Evolutionary conservation across 1,140 invertebrate species (phyloP).

Genomic region (Pseudomyrmex dendroicus): DNA sequence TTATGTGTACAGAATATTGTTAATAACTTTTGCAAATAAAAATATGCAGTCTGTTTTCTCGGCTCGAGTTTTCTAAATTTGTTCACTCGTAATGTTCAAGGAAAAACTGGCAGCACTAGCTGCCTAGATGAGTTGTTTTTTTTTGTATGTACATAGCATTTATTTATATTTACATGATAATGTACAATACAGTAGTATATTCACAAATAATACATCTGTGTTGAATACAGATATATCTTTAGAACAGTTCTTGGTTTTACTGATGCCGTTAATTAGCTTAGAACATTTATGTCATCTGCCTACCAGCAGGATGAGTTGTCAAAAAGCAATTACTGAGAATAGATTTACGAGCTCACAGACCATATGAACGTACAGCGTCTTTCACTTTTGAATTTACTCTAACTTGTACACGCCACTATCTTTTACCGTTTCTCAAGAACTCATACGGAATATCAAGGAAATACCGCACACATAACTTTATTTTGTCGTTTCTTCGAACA

Average conservation of each 20-base stretch:
- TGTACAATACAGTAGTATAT: slow-evolving; percentile 76
- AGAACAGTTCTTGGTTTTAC: slow-evolving; percentile 58
- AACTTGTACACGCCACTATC: background rate
- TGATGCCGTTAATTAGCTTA: slow-evolving; percentile 30
- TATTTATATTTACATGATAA: slow-evolving; percentile 81
- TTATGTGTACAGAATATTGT: background rate
- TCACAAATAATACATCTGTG: slow-evolving; percentile 63
- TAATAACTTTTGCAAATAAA: background rate
- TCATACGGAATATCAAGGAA: slow-evolving; percentile 62
- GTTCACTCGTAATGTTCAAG: background rate
- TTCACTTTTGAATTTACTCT: slow-evolving; percentile 20
- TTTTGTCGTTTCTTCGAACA: slow-evolving; percentile 52
- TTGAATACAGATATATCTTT: slow-evolving; percentile 29
- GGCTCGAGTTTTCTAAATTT: background rate
- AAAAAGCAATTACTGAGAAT: slow-evolving; percentile 63
- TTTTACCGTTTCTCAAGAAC: slow-evolving; percentile 22
- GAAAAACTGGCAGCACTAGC: background rate
- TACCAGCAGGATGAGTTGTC: slow-evolving; percentile 30
- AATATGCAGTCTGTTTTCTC: background rate
- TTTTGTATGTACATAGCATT: slow-evolving; percentile 70
- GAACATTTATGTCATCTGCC: slow-evolving; percentile 57
- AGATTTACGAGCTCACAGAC: slow-evolving; percentile 2
- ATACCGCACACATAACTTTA: slow-evolving; percentile 52
- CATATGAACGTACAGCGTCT: background rate
- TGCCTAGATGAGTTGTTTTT: background rate